phyloP scores from a whole-genome alignment of 1,140 invertebrate genomes.

The Kradibia gibbosae region DNA sequence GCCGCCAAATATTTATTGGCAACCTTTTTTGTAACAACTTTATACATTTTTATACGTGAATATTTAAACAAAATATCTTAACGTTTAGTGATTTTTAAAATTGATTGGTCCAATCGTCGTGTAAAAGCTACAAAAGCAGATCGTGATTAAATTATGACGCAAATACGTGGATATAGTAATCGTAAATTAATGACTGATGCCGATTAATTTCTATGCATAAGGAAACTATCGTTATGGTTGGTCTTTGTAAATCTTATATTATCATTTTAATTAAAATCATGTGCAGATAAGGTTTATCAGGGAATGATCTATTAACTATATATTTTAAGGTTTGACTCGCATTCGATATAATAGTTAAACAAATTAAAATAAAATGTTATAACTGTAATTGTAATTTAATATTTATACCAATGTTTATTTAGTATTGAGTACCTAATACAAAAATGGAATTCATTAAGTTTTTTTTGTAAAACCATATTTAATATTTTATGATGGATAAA shows the following conservation, averaged over 20 bases:
- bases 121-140: constrained; percentile 53
- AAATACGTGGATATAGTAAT: constrained; percentile 8
- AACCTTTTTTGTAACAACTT: background rate
- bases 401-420: too few relatives aligned
- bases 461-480: too few relatives aligned
- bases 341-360: too few relatives aligned
- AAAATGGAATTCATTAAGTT: too few relatives aligned
- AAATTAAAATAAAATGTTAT: too few relatives aligned
- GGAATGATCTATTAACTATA: too few relatives aligned
- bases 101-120: constrained; percentile 32
- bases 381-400: too few relatives aligned
- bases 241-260: background rate
- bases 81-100: background rate
- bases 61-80: background rate
- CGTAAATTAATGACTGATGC: background rate
- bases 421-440: too few relatives aligned
- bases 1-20: background rate
- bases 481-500: too few relatives aligned
- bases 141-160: constrained; percentile 58
- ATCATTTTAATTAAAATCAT: background rate
- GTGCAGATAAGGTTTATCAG: too few relatives aligned
- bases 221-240: background rate
- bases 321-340: too few relatives aligned
- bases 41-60: background rate
- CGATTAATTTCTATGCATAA: background rate